phyloP scores from a whole-genome alignment of 2,797 vertebrate genomes.

The Brachymystax lenok region DNA sequence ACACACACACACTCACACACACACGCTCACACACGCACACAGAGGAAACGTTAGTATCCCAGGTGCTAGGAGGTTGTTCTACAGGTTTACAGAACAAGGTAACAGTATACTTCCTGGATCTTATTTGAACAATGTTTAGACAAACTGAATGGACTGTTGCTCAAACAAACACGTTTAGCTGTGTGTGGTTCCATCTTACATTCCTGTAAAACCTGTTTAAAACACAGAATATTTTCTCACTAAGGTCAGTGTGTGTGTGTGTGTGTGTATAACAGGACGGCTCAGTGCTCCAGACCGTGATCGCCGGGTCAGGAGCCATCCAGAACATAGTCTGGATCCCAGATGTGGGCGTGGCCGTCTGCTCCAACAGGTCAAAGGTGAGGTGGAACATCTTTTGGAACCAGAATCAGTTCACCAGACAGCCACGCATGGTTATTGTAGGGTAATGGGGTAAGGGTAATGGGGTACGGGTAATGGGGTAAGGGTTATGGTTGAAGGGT shows the following conservation, averaged over 20 bases:
- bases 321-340: conserved; percentile 97
- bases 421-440: no score
- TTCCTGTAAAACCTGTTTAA: conserved; percentile 2
- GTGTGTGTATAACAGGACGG: conserved; percentile 80
- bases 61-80: no score
- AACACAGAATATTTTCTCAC: conserved; percentile 13
- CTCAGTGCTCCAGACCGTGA: conserved; percentile 91
- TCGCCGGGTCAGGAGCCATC: conserved; percentile 93
- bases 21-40: neutral
- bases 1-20: neutral
- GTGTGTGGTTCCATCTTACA: neutral
- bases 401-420: no score
- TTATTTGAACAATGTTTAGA: neutral
- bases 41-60: no score
- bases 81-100: no score
- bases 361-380: conserved; percentile 97
- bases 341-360: conserved; percentile 93
- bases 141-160: neutral
- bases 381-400: neutral
- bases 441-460: no score
- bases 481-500: no score
- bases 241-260: neutral
- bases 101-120: no score
- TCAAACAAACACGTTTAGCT: no score
- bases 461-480: no score